Conservation (phyloP, 2,797 vertebrate genomes). For the Pseudotriccus pelzelni region DNA sequence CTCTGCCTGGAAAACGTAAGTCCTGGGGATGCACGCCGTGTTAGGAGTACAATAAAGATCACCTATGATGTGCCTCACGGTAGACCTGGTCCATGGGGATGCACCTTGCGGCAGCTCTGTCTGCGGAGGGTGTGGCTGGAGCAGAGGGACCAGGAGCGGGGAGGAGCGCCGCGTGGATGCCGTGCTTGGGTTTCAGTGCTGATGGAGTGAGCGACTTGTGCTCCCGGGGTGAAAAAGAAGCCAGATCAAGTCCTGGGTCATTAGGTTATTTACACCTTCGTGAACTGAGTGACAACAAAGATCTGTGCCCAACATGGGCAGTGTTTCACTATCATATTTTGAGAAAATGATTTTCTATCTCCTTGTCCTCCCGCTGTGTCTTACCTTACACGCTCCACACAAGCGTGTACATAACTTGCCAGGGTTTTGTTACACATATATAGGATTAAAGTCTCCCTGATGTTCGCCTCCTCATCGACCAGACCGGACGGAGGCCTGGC, state of each 20-base stretch:
- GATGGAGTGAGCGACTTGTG: not conserved
- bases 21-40: fast-evolving
- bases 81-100: fast-evolving
- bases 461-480: fast-evolving
- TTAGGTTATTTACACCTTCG: not conserved
- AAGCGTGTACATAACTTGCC: fast-evolving
- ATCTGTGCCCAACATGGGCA: not conserved
- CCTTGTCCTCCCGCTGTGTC: not conserved
- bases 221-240: not conserved
- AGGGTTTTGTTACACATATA: not conserved
- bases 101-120: fast-evolving
- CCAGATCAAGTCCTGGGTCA: not conserved
- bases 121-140: fast-evolving
- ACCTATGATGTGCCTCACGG: fast-evolving
- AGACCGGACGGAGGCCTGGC: fast-evolving
- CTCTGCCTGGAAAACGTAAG: not conserved
- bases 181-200: too few relatives aligned
- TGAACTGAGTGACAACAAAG: not conserved
- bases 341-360: not conserved
- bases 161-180: fast-evolving
- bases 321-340: fast-evolving
- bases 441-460: not conserved
- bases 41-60: not conserved
- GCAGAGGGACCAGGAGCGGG: not conserved
- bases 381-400: not conserved